A percentile compares a stretch with the other conserved stretches of the same genome.
phyloP scores from a whole-genome alignment of 2,888 invertebrate species.

The Leptinotarsa rubiginosa region DNA sequence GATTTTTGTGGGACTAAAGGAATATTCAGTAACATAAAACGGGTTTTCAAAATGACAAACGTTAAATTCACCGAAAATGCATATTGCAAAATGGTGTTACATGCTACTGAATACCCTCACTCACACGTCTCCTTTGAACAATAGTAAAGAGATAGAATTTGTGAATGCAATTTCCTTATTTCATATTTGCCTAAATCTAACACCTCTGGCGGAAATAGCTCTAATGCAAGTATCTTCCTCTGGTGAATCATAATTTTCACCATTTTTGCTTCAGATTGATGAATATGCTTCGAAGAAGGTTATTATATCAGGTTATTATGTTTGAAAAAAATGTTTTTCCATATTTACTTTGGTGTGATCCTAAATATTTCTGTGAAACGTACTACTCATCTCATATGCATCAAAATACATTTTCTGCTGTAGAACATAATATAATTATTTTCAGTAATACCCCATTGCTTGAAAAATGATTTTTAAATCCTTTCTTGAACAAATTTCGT shows the following conservation, averaged over 20 bases:
- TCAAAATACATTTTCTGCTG: no score
- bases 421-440: no score
- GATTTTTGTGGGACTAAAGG: no score
- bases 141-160: constrained; percentile 74
- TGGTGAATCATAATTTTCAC: neutral
- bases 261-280: constrained; percentile 78
- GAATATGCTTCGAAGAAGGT: constrained; percentile 80
- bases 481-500: no score
- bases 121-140: constrained; percentile 70
- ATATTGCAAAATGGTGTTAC: constrained; percentile 93
- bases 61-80: constrained; percentile 76
- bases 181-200: constrained; percentile 89
- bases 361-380: no score
- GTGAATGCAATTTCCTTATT: constrained; percentile 92
- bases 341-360: no score
- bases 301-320: constrained; percentile 87
- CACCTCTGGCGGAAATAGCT: constrained; percentile 96
- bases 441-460: no score
- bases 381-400: no score
- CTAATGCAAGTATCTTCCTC: constrained; percentile 80
- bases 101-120: constrained; percentile 96
- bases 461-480: no score
- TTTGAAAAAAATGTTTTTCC: no score
- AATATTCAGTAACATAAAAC: no score
- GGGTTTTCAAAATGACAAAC: constrained; percentile 55